Base-by-base conservation (phyloP, 2,888 invertebrate genomes). In the Ectemnius continuus region DNA sequence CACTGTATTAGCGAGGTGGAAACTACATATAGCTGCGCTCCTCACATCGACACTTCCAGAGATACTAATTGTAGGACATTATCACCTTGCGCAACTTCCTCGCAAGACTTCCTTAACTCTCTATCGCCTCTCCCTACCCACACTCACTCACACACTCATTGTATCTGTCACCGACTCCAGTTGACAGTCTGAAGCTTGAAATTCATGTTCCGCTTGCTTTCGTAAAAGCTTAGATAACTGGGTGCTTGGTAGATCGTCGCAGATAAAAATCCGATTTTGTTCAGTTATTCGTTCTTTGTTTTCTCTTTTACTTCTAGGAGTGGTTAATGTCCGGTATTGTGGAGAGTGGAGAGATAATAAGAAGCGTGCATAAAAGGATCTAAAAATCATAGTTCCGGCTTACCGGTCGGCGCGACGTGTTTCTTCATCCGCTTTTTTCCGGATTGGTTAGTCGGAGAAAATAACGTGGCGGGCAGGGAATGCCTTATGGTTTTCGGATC, bases 401-500 rank as follows among this genome's bases (percentile, higher is more conserved):
- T 68, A 56, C 63, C 59, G 63, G 71, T 79, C 71, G 79, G 45
- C 47, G 56, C 61, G 59, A 79, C 79, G 73, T 71, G 73, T 66
- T 76, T 64, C 70, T 63, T 76, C 75, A 73, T 68, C 71, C 70
- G 76, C 73, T 70, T 67, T 79, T 79, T 60, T 63, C 63, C 62
- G 65, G 81, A 80, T 85, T 82, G 81, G 81, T 84, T 81, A 86
- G 83, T 84, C 82, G 65, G 60, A 61, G 80, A 75, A 84, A 83
- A 85, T 84, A 86, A 84, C 82, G 81, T 80, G 80, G 71, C 74
- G 76, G 84, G 83, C 80, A 77, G 78, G 78, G 78, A 84, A 84
- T 86, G 83, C 79, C 84, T 80, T 78, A 80, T 83, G 84, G 83
- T 85, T 82, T 84, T 75, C 79, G 82, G 83, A 79, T 86, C 86